phyloP scores from a whole-genome alignment of 2,797 vertebrate species.

The Microchirus variegatus region DNA sequence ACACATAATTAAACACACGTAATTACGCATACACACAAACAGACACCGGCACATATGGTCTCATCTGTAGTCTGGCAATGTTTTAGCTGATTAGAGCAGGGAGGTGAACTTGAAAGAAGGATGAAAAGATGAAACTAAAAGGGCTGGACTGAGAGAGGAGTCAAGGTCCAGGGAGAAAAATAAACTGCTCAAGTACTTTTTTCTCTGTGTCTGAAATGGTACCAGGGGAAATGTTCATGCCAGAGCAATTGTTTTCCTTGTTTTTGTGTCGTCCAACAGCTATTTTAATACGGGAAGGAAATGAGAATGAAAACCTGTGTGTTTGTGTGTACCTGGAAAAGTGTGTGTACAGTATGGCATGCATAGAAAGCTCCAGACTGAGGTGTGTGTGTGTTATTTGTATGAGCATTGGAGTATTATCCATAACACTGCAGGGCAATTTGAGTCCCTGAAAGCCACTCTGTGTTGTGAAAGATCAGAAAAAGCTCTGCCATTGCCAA shows the following conservation, averaged over 20 bases:
- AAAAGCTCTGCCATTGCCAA: constrained; percentile 61
- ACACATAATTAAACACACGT: constrained; percentile 57
- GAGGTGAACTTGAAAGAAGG: constrained; percentile 41
- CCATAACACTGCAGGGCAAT: constrained; percentile 63
- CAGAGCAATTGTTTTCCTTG: constrained; percentile 47
- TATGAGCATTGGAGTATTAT: constrained; percentile 56
- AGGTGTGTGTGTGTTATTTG: constrained; percentile 16
- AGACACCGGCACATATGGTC: constrained; percentile 54
- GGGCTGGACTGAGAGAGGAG: constrained; percentile 43
- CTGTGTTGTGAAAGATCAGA: constrained; percentile 62
- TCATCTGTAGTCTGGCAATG: constrained; percentile 60
- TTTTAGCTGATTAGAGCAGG: constrained; percentile 53
- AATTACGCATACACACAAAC: constrained; percentile 50
- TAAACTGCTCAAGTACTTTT: constrained; percentile 46
- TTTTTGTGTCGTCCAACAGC: constrained; percentile 42
- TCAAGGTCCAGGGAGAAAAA: constrained; percentile 48
- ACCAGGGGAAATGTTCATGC: constrained; percentile 47
- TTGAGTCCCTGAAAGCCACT: constrained; percentile 61
- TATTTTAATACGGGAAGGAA: constrained; percentile 44
- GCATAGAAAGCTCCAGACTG: too few relatives aligned
- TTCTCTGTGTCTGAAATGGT: constrained; percentile 45
- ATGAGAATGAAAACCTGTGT: constrained; percentile 12
- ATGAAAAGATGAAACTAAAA: constrained; percentile 40
- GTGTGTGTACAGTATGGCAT: constrained; percentile 5
- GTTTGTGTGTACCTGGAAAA: constrained; percentile 9